Evolutionary conservation across 2,113 vertebrate species (phyloP).

Genomic region (Pomatorhinus ruficollis): DNA sequence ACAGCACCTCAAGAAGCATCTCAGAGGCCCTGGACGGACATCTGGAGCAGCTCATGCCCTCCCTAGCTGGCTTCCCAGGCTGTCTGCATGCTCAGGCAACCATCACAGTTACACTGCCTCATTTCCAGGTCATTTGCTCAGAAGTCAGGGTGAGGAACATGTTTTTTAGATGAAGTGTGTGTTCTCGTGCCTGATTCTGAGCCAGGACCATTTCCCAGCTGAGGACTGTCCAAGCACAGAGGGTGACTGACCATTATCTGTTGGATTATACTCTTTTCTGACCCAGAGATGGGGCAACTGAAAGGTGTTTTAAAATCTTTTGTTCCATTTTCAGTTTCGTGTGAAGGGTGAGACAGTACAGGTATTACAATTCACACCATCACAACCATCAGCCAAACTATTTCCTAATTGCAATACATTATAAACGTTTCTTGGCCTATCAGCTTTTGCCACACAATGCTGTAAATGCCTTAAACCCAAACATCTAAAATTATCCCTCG

Average conservation of each 20-base stretch:
- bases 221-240: not conserved
- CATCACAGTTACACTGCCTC: not conserved
- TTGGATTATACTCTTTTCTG: no score
- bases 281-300: no score
- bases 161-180: not conserved
- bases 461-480: not conserved
- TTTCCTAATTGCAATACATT: not conserved
- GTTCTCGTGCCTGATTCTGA: accelerated
- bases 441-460: not conserved
- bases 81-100: accelerated
- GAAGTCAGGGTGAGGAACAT: not conserved
- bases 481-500: not conserved
- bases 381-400: not conserved
- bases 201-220: accelerated
- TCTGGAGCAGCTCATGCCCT: not conserved
- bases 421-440: not conserved
- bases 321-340: no score
- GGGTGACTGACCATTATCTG: accelerated
- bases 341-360: no score
- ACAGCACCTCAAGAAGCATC: not conserved
- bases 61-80: not conserved
- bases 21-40: not conserved
- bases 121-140: not conserved
- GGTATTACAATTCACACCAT: no score
- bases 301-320: no score